Evolutionary conservation across 2,113 vertebrate species (phyloP), one percentile per base, ranked within the genome.

Genomic region (Peucedramus taeniatus): DNA sequence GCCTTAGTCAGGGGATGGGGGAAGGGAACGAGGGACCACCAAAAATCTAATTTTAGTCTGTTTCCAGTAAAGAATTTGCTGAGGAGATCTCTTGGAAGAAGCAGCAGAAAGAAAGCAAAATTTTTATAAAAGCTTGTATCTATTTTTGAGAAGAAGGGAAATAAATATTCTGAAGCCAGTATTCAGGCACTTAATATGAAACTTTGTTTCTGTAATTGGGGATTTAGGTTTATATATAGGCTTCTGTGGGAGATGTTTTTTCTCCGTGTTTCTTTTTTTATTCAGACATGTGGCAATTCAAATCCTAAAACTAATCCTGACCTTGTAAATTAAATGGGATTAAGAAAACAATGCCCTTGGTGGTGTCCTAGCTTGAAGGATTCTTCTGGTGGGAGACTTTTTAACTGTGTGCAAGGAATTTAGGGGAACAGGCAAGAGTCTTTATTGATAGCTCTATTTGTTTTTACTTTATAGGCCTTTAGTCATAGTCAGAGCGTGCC

Each of bases 401-500:
- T 74, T 70, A 66, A 66, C 30, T 85, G 15, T 92, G 60, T 92
- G 44, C 68, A 90, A 78, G 44, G 42, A 69, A 79, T 71, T 81
- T 15, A 27, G 87, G 89, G 53, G 37, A 71, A 42, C 5, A 74
- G 60, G 40, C 87, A 77, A 33, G 27, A 76, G 26, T 45, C 10
- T 88, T 76, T 80, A 82, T 95, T 93, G 80, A 85, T 93, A 90
- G 89, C 79, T 84, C 13, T 87, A 10, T 95, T 96, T 97, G 84
- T 35, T 94, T 97, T 95, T 89, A 95, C 93, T 97, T 96, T 92
- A 47, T 96, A 95, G 85, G 85, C 71, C 6, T 95, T 94, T 96
- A 95, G 93, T 95, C 77, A 59, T 93, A 95, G 83, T 95, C 78
- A 96, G 91, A 68, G 56, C 11, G 2, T 95, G 91, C 66, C 6